A percentile compares a stretch with the other conserved stretches of the same genome.
These are phyloP conservation scores for Gallinago paraguaiae DNA, from an alignment of 2,113 vertebrate genomes.

Conservation along the genomic window DNA sequence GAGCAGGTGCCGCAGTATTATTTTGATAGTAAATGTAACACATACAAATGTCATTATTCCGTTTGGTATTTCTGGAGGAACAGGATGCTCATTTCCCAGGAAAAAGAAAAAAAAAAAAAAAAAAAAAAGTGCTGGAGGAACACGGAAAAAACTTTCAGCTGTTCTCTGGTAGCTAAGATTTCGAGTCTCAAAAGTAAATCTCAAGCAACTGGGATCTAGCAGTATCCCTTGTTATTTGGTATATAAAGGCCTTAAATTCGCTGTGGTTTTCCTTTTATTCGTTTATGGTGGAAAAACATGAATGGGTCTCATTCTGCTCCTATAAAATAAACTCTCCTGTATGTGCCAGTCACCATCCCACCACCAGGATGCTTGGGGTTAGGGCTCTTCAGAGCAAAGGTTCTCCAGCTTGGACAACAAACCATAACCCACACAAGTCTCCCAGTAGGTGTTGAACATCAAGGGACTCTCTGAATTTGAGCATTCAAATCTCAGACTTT, in stretches of 20 bases:
- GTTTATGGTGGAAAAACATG: not conserved
- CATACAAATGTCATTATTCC: conserved; percentile 8
- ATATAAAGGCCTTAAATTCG: not conserved
- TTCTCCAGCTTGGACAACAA: not conserved
- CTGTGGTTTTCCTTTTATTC: accelerated
- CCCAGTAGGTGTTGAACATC: not conserved
- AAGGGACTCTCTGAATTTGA: not conserved
- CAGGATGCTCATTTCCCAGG: not conserved
- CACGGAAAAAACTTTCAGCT: not conserved
- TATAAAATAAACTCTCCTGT: not conserved
- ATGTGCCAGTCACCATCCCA: not conserved
- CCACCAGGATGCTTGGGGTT: not conserved
- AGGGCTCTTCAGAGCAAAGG: not conserved
- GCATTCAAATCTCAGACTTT: not conserved
- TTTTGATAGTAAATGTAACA: not conserved
- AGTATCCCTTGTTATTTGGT: not conserved
- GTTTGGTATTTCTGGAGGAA: not conserved
- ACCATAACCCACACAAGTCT: accelerated
- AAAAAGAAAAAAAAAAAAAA: not conserved
- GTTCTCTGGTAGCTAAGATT: not conserved
- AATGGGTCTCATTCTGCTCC: not conserved
- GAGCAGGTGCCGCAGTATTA: not conserved
- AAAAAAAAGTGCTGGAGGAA: not conserved
- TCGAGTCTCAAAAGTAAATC: not conserved
- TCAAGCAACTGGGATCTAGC: not conserved